Evolutionary conservation across 1,140 invertebrate species (phyloP).

Genomic region (Gerris buenoi): DNA sequence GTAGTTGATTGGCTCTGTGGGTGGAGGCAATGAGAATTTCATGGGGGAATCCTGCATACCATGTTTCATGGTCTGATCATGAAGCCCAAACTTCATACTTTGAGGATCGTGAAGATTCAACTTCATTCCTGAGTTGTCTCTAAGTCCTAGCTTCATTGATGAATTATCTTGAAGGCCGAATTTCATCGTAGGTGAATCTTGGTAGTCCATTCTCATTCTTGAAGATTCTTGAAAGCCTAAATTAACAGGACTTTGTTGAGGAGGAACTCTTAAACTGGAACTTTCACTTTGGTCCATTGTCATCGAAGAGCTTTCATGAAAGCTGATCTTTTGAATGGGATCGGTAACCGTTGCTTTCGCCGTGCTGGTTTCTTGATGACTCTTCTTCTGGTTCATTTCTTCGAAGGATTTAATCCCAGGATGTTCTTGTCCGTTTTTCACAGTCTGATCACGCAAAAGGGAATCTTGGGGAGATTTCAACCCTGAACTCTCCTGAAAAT

Average conservation of each 20-base stretch:
- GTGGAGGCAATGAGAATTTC: neutral
- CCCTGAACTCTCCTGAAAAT: neutral
- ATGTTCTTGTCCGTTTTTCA: neutral
- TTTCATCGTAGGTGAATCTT: no score
- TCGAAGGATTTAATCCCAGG: neutral
- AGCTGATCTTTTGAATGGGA: no score
- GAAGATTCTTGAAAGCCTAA: no score
- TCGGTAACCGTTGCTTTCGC: neutral
- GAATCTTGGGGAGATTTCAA: neutral
- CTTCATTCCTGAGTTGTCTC: neutral
- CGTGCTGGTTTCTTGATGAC: neutral
- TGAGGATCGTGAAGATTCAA: neutral
- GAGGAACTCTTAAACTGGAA: no score
- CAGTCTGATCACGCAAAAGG: neutral
- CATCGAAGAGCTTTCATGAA: no score
- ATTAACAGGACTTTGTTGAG: no score
- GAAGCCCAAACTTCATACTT: neutral
- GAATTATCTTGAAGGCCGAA: no score
- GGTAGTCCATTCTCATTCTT: no score
- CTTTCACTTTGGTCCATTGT: no score
- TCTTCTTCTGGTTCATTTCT: neutral
- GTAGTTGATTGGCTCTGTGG: neutral
- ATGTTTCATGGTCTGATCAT: neutral
- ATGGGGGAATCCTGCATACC: neutral
- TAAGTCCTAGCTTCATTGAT: no score